Percentiles rank a stretch among this genome's conserved stretches.
phyloP scores from a whole-genome alignment of 2,888 invertebrate species.

The Cylloceria caligata region DNA sequence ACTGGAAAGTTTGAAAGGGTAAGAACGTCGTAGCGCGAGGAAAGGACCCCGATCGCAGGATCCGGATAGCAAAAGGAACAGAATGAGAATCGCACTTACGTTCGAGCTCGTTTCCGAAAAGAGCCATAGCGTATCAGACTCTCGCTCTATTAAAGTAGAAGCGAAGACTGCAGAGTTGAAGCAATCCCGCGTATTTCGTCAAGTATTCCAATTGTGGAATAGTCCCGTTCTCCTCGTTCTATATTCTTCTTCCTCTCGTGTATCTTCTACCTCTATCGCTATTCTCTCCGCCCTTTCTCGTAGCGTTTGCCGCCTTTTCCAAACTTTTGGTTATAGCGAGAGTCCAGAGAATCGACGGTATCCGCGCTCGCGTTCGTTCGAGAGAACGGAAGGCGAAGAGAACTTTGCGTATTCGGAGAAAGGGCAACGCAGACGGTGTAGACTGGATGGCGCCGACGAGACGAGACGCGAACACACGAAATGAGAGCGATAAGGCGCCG shows the following conservation, averaged over 20 bases:
- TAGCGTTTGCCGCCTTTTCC: slow-evolving; percentile 36
- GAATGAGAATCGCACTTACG: background rate
- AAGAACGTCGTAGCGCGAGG: background rate
- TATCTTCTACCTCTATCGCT: slow-evolving; percentile 2
- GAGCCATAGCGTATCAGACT: background rate
- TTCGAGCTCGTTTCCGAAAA: slow-evolving; percentile 12
- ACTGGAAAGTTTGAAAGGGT: background rate
- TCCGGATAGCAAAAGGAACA: no score
- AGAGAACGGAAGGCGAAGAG: slow-evolving; percentile 18
- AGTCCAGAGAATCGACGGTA: slow-evolving; percentile 28
- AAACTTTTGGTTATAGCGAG: slow-evolving; percentile 27
- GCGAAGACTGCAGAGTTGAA: slow-evolving; percentile 56
- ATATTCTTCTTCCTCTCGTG: background rate
- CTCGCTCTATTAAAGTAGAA: slow-evolving; percentile 17
- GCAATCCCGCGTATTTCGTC: slow-evolving; percentile 48
- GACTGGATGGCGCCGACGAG: slow-evolving; percentile 50
- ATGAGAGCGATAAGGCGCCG: slow-evolving; percentile 55
- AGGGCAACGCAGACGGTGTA: slow-evolving; percentile 22
- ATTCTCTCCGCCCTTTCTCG: slow-evolving; percentile 8
- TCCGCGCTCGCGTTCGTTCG: slow-evolving; percentile 20
- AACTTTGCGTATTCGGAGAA: background rate
- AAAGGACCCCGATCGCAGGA: slow-evolving; percentile 3
- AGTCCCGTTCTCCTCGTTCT: slow-evolving; percentile 26
- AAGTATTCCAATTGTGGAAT: slow-evolving; percentile 61
- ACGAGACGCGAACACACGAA: slow-evolving; percentile 44